Base-by-base conservation (phyloP, 2,888 invertebrate species). In the Galeopsomyia nigrocyanea region DNA sequence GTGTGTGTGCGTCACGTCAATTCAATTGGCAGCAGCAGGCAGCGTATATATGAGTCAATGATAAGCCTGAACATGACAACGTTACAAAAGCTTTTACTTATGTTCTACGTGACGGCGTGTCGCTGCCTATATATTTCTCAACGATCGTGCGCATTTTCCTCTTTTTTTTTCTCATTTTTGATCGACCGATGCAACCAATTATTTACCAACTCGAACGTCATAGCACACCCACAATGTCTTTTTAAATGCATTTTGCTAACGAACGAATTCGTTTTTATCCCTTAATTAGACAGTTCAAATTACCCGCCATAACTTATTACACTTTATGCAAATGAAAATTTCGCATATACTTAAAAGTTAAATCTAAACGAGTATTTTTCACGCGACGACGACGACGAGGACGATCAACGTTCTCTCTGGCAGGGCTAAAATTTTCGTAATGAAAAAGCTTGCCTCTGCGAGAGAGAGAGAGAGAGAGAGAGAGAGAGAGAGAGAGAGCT, bases 401-500 rank as follows among this genome's bases (percentile, higher is more conserved):
- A 9, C 50, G 21, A 2, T 21, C 50, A 26, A 26, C 6, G 51
- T 19, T 21, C 31, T 19, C 21, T 49, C 55, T 39, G 39, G 26
- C 26, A 19, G 39, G 31, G 19, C 61, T 64, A 62, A 69, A 69
- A 69, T 69, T 73, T 69, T 69, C 66, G 50, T 70, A 74, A 67
- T 60, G 67, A 64, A 70, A 39, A 70, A 66, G 67, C 60, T 71
- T 57, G 39, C 7, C 7, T 39, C 10, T 31, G 63, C 19, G 50
- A 2, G 26, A 2, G 26, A 26, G n/a, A n/a, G n/a, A n/a, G n/a
- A n/a, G n/a, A n/a, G n/a, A n/a, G n/a, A n/a, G n/a, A n/a, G n/a
- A n/a, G n/a, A n/a, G n/a, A n/a, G n/a, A n/a, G n/a, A n/a, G n/a
- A n/a, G n/a, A n/a, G n/a, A n/a, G n/a, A n/a, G n/a, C n/a, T n/a